Evolutionary conservation across 1,140 invertebrate species (phyloP).

Genomic region (Caenorhabditis brenneri): DNA sequence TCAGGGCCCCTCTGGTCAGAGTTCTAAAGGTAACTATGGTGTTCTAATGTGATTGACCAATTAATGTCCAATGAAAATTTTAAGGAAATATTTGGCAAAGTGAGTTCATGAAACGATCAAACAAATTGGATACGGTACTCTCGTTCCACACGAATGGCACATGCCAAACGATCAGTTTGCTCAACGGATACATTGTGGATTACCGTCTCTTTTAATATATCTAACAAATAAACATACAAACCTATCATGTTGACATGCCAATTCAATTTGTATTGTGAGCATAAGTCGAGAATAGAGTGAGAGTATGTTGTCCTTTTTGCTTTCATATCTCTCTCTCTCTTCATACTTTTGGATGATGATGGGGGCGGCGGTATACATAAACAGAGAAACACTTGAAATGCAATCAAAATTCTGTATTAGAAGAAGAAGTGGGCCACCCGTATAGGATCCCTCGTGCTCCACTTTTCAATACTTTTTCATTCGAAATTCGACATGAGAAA

Average conservation of each 20-base stretch:
- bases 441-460: neutral
- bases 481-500: neutral
- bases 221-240: neutral
- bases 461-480: neutral
- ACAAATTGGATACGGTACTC: too few species aligned
- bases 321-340: neutral
- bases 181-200: neutral
- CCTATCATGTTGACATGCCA: neutral
- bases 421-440: neutral
- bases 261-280: neutral
- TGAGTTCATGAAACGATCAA: too few species aligned
- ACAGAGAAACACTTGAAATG: slow-evolving; percentile 31
- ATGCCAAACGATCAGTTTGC: neutral
- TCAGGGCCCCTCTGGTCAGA: too few species aligned
- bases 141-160: too few species aligned
- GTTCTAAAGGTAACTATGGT: too few species aligned
- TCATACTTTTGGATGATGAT: neutral
- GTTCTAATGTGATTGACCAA: too few species aligned
- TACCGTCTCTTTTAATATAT: neutral
- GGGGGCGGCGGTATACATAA: neutral
- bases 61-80: too few species aligned
- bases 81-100: too few species aligned
- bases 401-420: neutral
- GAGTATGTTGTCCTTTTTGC: neutral
- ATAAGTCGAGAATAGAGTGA: neutral